phyloP scores from a whole-genome alignment of 1,140 invertebrate genomes.

The Trichonephila clavata region DNA sequence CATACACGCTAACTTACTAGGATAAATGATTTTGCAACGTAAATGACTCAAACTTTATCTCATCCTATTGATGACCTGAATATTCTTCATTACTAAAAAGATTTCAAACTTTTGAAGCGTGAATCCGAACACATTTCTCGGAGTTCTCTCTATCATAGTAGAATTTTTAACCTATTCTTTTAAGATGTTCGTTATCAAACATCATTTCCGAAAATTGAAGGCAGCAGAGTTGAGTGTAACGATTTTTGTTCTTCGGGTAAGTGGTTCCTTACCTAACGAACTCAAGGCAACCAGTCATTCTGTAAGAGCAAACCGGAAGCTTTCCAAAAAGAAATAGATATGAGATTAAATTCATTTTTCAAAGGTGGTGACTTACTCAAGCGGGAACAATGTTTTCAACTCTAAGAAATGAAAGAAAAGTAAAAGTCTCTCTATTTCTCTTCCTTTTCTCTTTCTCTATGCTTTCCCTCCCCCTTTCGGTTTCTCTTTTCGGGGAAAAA shows the following conservation, averaged over 20 bases:
- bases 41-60: too few relatives aligned
- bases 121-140: background rate
- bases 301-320: slow-evolving; percentile 31
- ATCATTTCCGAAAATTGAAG: slow-evolving; percentile 2
- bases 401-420: slow-evolving; percentile 59
- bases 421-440: slow-evolving; percentile 14
- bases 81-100: background rate
- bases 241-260: slow-evolving; percentile 21
- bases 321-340: slow-evolving; percentile 68
- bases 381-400: slow-evolving; percentile 74
- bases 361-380: slow-evolving; percentile 71
- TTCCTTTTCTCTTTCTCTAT: background rate
- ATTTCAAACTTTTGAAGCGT: background rate
- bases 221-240: background rate
- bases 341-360: slow-evolving; percentile 76
- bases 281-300: slow-evolving; percentile 18
- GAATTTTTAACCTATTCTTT: slow-evolving; percentile 11
- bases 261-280: slow-evolving; percentile 52
- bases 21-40: too few relatives aligned
- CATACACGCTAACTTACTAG: too few relatives aligned
- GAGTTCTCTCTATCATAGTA: background rate
- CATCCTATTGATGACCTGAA: too few relatives aligned
- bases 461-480: background rate
- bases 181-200: background rate
- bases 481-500: slow-evolving; percentile 26